A percentile compares a stretch with the other conserved stretches of the same genome.
These are phyloP conservation scores for Hyles lineata DNA, from an alignment of 2,888 invertebrate species.

Conservation along the genomic window DNA sequence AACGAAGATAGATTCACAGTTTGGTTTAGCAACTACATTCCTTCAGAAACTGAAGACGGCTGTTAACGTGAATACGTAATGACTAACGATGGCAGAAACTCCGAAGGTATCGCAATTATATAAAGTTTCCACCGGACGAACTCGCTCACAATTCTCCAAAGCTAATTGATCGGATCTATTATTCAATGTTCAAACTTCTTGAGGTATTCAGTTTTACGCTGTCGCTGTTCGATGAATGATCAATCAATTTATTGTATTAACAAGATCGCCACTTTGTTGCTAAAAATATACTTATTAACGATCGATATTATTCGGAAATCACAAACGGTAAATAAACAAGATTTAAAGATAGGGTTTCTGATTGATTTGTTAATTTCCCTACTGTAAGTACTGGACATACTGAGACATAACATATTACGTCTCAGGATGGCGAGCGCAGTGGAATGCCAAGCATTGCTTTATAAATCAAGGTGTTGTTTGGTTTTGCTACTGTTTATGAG, in stretches of 20 bases:
- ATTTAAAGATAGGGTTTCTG: too few relatives aligned
- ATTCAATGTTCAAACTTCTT: conserved; percentile 64
- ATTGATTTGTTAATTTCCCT: too few relatives aligned
- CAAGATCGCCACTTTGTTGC: background rate
- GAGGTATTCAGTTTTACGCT: conserved; percentile 52
- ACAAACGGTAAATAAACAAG: too few relatives aligned
- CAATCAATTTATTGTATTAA: conserved; percentile 42
- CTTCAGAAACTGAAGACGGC: conserved; percentile 10
- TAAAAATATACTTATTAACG: conserved; percentile 44
- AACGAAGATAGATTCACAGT: conserved; percentile 25
- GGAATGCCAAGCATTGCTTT: too few relatives aligned
- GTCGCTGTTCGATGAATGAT: conserved; percentile 54
- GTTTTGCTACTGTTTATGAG: too few relatives aligned
- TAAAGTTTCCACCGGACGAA: conserved; percentile 58
- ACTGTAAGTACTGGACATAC: too few relatives aligned
- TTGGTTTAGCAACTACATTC: conserved; percentile 23
- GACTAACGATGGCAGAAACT: conserved; percentile 54
- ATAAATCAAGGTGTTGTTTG: too few relatives aligned
- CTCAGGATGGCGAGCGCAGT: too few relatives aligned
- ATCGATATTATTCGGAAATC: too few relatives aligned
- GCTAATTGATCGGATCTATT: conserved; percentile 77
- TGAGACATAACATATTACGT: too few relatives aligned
- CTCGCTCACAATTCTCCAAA: conserved; percentile 52
- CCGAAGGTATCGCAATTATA: conserved; percentile 65
- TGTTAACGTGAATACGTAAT: conserved; percentile 52